Conservation (phyloP, 2,113 vertebrate species). For the Tor tambroides region DNA sequence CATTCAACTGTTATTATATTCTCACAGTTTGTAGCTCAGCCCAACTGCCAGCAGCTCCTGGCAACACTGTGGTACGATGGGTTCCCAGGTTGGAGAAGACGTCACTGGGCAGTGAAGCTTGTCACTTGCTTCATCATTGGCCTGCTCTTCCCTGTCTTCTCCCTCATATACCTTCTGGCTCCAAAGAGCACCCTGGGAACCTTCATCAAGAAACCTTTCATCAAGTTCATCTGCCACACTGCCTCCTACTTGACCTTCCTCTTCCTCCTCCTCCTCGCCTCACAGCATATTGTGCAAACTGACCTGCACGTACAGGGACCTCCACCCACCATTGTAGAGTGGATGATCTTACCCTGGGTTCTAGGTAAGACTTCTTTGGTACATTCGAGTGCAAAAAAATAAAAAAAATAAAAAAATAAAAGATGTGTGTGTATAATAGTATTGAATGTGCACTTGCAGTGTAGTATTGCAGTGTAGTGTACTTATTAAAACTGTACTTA, state of each 20-base stretch:
- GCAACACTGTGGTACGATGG: constrained; percentile 97
- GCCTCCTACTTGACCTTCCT: constrained; percentile 90
- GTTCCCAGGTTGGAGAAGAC: constrained; percentile 94
- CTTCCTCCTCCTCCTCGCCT: constrained; percentile 75
- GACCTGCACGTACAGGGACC: constrained; percentile 88
- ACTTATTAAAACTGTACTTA: too few relatives aligned
- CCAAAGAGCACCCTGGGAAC: constrained; percentile 87
- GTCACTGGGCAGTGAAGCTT: constrained; percentile 96
- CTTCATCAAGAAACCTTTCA: constrained; percentile 92
- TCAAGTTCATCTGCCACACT: constrained; percentile 93
- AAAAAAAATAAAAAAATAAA: too few relatives aligned
- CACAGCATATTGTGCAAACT: constrained; percentile 86
- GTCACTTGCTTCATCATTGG: constrained; percentile 92
- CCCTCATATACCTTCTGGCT: constrained; percentile 84
- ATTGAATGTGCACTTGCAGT: too few relatives aligned
- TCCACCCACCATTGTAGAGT: constrained; percentile 87
- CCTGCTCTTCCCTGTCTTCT: constrained; percentile 86
- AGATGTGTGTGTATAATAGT: too few relatives aligned
- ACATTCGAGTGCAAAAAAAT: background rate
- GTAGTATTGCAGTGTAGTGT: too few relatives aligned
- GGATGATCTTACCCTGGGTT: constrained; percentile 92
- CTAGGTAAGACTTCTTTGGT: constrained; percentile 74
- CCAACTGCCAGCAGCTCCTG: constrained; percentile 96
- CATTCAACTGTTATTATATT: background rate
- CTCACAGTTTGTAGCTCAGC: constrained; percentile 95